Percentiles rank a stretch among this genome's conserved stretches.
Conservation (phyloP, 2,888 invertebrate genomes). For the Leptinotarsa haldemani region DNA sequence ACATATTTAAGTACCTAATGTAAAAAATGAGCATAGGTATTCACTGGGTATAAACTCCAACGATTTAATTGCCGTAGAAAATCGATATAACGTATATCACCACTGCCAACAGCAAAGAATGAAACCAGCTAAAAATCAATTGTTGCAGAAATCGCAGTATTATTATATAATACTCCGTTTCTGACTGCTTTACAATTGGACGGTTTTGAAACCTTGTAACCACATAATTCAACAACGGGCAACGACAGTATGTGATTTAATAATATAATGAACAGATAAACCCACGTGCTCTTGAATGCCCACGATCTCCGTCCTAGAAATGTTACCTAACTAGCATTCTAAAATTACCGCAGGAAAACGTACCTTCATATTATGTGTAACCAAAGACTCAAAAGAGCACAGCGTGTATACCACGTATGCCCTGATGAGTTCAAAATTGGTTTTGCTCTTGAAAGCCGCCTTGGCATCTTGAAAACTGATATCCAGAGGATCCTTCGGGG, state of each 20-base stretch:
- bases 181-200: not conserved
- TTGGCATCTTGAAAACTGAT: conserved; percentile 87
- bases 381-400: conserved; percentile 87
- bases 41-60: not conserved
- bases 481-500: conserved; percentile 70
- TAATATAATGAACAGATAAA: not conserved
- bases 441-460: conserved; percentile 96
- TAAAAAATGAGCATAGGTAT: not conserved
- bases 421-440: conserved; percentile 89
- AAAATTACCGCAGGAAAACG: conserved; percentile 58
- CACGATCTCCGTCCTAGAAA: not conserved
- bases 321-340: conserved; percentile 18
- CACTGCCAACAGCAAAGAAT: conserved; percentile 29
- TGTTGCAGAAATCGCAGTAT: conserved; percentile 1
- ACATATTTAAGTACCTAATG: too few relatives aligned
- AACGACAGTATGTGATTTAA: conserved; percentile 10
- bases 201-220: conserved; percentile 7
- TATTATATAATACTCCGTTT: conserved; percentile 15
- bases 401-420: conserved; percentile 92
- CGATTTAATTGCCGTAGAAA: conserved; percentile 13
- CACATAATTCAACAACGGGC: not conserved
- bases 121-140: conserved; percentile 20
- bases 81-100: conserved; percentile 32
- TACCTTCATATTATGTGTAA: conserved; percentile 94
- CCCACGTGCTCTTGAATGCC: not conserved